phyloP scores from a whole-genome alignment of 2,888 invertebrate species.

The Phalangium opilio region DNA sequence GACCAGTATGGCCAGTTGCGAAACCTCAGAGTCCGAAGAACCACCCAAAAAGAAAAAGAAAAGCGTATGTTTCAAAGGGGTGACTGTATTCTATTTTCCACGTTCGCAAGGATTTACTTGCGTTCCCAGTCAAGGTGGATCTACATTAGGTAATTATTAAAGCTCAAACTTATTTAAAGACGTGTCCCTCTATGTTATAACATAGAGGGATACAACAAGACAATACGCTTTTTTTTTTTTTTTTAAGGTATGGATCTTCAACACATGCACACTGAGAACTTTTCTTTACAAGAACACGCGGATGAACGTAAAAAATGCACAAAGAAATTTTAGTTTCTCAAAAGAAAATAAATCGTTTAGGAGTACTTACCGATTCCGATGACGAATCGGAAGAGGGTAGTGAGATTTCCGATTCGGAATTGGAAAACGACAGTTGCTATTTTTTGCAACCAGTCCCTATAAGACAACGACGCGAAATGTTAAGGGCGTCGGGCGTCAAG shows the following conservation, averaged over 20 bases:
- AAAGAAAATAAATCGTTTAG: constrained; percentile 14
- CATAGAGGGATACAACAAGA: no score
- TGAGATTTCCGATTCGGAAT: constrained; percentile 48
- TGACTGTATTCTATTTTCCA: constrained; percentile 89
- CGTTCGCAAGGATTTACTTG: constrained; percentile 46
- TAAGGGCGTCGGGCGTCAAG: constrained; percentile 80
- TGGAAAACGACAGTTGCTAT: constrained; percentile 76
- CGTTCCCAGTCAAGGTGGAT: constrained; percentile 40
- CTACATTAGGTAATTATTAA: constrained; percentile 46
- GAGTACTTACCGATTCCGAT: constrained; percentile 16
- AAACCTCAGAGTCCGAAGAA: constrained; percentile 16
- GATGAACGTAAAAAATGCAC: constrained; percentile 68
- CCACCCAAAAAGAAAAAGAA: constrained; percentile 39
- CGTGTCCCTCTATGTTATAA: not conserved
- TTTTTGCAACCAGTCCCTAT: constrained; percentile 82
- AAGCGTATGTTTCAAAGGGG: constrained; percentile 72
- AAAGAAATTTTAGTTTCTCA: constrained; percentile 43
- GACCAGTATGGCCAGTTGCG: constrained; percentile 6
- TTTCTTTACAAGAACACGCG: constrained; percentile 74
- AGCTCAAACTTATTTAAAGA: not conserved
- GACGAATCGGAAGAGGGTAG: constrained; percentile 20
- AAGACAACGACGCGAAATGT: constrained; percentile 66
- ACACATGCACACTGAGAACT: constrained; percentile 52
- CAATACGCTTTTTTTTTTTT: no score
- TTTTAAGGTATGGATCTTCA: constrained; percentile 55